Conservation (phyloP, 2,797 vertebrate genomes). For the Menidia menidia region DNA sequence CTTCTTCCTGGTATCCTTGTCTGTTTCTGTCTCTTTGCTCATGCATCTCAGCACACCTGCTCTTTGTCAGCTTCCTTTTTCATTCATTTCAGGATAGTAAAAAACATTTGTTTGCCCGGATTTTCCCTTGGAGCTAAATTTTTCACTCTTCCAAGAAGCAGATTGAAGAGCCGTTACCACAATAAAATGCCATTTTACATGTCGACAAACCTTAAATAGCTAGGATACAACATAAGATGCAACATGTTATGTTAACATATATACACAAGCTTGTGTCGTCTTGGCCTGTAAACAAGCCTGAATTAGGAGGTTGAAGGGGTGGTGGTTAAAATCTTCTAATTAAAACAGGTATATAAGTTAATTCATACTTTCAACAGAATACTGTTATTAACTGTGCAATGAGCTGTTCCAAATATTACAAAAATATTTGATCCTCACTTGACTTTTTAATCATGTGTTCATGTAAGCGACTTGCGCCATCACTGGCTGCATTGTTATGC, state of each 20-base stretch:
- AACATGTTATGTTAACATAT: too few species aligned
- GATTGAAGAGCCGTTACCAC: background rate
- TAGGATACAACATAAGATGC: background rate
- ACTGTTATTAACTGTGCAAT: background rate
- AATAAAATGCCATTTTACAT: background rate
- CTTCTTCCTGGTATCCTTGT: conserved; percentile 47
- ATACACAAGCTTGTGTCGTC: too few species aligned
- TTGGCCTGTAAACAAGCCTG: too few species aligned
- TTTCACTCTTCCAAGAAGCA: conserved; percentile 21
- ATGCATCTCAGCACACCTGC: background rate
- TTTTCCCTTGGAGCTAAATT: conserved; percentile 28
- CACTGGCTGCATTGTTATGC: too few species aligned
- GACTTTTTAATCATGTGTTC: too few species aligned
- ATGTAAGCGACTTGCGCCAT: too few species aligned
- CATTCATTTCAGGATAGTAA: conserved; percentile 2
- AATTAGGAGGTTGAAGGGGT: too few species aligned
- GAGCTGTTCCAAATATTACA: background rate
- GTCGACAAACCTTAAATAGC: background rate
- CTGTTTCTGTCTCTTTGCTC: conserved; percentile 46
- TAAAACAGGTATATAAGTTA: too few species aligned
- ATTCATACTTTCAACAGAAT: too few species aligned
- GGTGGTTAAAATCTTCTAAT: too few species aligned
- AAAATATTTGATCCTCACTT: too few species aligned
- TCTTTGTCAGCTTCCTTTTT: conserved; percentile 12
- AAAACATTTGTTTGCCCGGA: conserved; percentile 15